A percentile compares a stretch with the other conserved stretches of the same genome.
These are phyloP conservation scores for Aptenodytes patagonicus DNA, from an alignment of 2,113 vertebrate genomes.

Conservation along the genomic window DNA sequence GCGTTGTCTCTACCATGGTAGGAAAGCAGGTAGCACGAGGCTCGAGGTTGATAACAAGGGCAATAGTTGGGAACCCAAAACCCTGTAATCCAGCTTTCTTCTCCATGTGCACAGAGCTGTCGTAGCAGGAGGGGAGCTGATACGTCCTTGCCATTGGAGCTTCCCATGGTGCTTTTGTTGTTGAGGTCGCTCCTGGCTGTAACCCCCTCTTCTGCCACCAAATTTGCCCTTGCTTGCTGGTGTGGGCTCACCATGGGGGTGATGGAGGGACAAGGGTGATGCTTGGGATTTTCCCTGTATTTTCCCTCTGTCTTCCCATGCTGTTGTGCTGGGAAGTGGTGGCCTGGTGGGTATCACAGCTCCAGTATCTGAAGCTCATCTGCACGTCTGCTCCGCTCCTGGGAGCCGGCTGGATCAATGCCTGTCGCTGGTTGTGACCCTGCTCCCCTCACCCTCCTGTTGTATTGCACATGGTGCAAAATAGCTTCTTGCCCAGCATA, in stretches of 20 bases:
- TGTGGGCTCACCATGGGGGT: not conserved
- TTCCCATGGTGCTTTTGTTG: not conserved
- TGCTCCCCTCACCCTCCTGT: not conserved
- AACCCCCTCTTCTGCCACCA: not conserved
- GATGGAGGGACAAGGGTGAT: not conserved
- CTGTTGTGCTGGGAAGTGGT: not conserved
- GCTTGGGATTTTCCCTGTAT: not conserved
- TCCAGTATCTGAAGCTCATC: not conserved
- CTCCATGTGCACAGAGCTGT: not conserved
- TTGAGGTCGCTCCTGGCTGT: not conserved
- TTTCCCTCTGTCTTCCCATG: not conserved
- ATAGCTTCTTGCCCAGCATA: not conserved
- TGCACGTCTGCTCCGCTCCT: too few species aligned
- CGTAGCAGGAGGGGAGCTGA: fast-evolving
- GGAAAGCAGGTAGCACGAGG: not conserved
- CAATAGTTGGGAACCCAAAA: not conserved
- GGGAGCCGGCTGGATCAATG: not conserved
- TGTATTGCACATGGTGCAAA: not conserved
- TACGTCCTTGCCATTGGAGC: not conserved
- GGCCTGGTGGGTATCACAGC: not conserved
- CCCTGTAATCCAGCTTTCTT: not conserved
- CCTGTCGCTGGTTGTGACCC: not conserved
- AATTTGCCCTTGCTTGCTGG: not conserved
- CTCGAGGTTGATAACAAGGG: not conserved
- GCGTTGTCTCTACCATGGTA: not conserved